These are phyloP conservation scores for Ornithoptera priamus DNA, from an alignment of 2,888 invertebrate genomes.

Conservation along the genomic window DNA sequence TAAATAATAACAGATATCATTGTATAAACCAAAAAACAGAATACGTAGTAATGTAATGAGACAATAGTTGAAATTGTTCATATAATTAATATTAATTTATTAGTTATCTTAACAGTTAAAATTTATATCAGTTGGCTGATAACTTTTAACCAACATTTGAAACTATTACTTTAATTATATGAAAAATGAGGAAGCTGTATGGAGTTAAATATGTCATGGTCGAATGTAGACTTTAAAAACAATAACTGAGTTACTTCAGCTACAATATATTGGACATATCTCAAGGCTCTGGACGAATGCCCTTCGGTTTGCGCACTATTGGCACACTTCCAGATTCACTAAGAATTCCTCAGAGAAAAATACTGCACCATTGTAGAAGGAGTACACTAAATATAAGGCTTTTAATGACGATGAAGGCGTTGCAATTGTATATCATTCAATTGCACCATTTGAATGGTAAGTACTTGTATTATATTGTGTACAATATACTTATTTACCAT, in stretches of 20 bases:
- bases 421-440: slow-evolving; percentile 4
- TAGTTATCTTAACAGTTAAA: background rate
- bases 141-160: background rate
- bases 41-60: too few species aligned
- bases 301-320: slow-evolving; percentile 45
- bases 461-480: background rate
- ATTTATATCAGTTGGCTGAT: too few species aligned
- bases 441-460: background rate
- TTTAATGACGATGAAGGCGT: slow-evolving; percentile 16
- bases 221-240: slow-evolving; percentile 26
- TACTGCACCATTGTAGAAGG: slow-evolving; percentile 44
- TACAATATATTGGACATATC: slow-evolving; percentile 41
- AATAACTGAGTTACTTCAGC: slow-evolving; percentile 33
- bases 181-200: background rate
- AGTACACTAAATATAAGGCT: slow-evolving; percentile 44
- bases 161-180: background rate
- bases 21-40: too few species aligned
- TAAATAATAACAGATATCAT: too few species aligned
- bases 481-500: slow-evolving; percentile 2
- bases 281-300: slow-evolving; percentile 47
- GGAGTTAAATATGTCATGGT: slow-evolving; percentile 8
- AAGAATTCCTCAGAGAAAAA: slow-evolving; percentile 40
- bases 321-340: slow-evolving; percentile 47
- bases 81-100: background rate
- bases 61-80: too few species aligned